Conservation (phyloP, 2,797 vertebrate genomes). For the Poecilia wingei region DNA sequence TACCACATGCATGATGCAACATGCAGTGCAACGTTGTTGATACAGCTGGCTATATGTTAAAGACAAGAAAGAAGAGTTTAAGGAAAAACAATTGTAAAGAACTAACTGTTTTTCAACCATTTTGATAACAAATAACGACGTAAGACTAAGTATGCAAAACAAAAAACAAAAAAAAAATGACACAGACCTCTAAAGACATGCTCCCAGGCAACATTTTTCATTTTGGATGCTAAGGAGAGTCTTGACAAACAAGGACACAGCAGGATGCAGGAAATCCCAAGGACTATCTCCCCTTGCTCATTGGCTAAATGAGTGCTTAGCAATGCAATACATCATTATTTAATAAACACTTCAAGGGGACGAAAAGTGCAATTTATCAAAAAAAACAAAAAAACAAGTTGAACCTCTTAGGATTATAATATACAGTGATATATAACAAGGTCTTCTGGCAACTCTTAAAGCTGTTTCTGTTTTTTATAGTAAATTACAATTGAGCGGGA, state of each 20-base stretch:
- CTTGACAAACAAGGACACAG: slow-evolving; percentile 47
- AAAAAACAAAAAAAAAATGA: neutral
- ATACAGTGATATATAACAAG: neutral
- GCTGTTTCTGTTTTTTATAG: neutral
- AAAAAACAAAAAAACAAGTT: neutral
- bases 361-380: neutral
- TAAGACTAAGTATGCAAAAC: slow-evolving; percentile 15
- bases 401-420: neutral
- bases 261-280: slow-evolving; percentile 37
- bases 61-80: neutral
- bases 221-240: slow-evolving; percentile 37
- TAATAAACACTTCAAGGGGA: slow-evolving; percentile 18
- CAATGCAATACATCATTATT: slow-evolving; percentile 31
- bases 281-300: slow-evolving; percentile 34
- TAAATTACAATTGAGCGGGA: neutral
- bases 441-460: neutral
- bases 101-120: neutral
- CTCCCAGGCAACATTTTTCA: slow-evolving; percentile 43
- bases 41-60: neutral
- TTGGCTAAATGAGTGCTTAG: slow-evolving; percentile 13
- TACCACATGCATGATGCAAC: neutral
- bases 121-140: slow-evolving; percentile 9
- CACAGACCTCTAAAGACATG: slow-evolving; percentile 34
- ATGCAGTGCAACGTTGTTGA: neutral
- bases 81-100: neutral